Conservation (phyloP, 92 coral and sea anemone genomes). For the Epizoanthus fatuus region DNA sequence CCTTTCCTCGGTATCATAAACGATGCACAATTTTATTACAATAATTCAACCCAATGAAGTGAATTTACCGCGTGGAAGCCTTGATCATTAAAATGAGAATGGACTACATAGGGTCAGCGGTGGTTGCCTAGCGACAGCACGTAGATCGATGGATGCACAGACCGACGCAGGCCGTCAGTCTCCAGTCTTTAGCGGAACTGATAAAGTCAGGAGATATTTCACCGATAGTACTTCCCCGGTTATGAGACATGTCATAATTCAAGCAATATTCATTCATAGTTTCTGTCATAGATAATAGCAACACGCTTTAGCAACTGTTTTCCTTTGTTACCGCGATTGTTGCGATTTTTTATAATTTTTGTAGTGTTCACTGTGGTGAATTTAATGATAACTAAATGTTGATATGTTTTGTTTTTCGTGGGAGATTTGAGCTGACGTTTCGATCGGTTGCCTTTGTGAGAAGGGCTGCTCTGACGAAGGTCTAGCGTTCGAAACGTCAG, state of each 20-base stretch:
- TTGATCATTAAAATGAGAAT: background rate
- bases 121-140: conserved; percentile 28
- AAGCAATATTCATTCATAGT: conserved; percentile 1
- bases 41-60: background rate
- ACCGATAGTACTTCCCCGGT: background rate
- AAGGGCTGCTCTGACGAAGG: too few species aligned
- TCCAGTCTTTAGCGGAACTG: background rate
- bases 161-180: conserved; percentile 49
- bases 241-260: background rate
- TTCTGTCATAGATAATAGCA: background rate
- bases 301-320: background rate
- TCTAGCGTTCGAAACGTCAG: too few species aligned
- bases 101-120: background rate
- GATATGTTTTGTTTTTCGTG: too few species aligned
- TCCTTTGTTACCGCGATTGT: background rate
- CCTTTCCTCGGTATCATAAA: conserved; percentile 12
- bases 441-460: too few species aligned
- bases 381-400: too few species aligned
- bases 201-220: conserved; percentile 7
- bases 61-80: background rate
- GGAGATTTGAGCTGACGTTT: too few species aligned
- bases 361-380: too few species aligned
- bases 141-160: background rate
- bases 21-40: conserved; percentile 3
- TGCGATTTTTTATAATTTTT: too few species aligned